Conservation (phyloP, 2,797 vertebrate genomes). For the Micropoecilia bifurca region DNA sequence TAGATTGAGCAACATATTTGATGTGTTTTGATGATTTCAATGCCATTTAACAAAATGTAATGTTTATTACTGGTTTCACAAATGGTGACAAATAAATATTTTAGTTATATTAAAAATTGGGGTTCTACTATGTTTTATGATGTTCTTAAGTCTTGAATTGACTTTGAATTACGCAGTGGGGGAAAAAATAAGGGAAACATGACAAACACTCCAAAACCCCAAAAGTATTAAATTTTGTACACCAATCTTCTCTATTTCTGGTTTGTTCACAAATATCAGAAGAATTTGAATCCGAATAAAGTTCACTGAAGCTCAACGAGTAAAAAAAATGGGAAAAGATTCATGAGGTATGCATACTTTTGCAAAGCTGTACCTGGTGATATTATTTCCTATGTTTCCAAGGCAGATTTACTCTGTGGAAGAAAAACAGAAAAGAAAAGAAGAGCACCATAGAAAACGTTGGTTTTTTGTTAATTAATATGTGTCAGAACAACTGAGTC, state of each 20-base stretch:
- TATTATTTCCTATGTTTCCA: background rate
- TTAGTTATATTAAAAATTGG: no score
- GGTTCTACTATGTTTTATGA: background rate
- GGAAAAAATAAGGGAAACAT: background rate
- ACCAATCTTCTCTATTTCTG: background rate
- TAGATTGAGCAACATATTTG: no score
- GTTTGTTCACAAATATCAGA: background rate
- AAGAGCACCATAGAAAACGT: background rate
- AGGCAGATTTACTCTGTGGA: background rate
- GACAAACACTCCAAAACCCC: background rate
- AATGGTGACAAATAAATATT: no score
- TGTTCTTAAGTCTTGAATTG: background rate
- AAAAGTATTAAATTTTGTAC: background rate
- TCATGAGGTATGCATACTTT: background rate
- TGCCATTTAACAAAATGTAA: no score
- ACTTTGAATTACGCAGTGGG: background rate
- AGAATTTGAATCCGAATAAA: background rate
- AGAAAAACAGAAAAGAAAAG: constrained; percentile 13
- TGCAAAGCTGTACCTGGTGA: background rate
- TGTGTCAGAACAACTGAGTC: constrained; percentile 17
- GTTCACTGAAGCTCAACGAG: background rate
- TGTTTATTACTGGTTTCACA: no score
- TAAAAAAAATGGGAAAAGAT: background rate
- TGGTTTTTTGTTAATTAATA: constrained; percentile 25
- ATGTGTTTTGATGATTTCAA: no score